Evolutionary conservation across 1,140 invertebrate genomes (phyloP).

Genomic region (Macrotrachela quadricornifera): DNA sequence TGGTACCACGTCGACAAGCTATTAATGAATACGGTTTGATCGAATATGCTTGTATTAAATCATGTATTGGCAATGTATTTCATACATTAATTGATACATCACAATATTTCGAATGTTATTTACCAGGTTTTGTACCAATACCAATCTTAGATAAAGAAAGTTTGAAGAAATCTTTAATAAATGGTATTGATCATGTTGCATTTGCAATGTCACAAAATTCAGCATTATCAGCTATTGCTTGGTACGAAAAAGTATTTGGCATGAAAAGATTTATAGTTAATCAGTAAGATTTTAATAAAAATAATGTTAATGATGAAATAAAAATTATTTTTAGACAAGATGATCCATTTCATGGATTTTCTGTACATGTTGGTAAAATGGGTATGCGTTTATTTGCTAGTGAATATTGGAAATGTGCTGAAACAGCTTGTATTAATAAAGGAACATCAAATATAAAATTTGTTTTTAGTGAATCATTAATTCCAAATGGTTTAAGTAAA

Average conservation of each 20-base stretch:
- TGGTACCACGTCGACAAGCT: conserved; percentile 12
- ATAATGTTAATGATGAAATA: no score
- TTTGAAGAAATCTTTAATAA: neutral
- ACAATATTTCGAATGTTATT: conserved; percentile 27
- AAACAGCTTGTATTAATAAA: conserved; percentile 20
- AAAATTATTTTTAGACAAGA: conserved; percentile 11
- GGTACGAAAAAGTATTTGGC: neutral
- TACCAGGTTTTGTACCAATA: conserved; percentile 21
- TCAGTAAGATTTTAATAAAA: no score
- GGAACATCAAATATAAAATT: conserved; percentile 21
- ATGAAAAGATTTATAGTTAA: neutral
- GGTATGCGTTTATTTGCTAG: conserved; percentile 30
- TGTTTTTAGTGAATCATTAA: conserved; percentile 32
- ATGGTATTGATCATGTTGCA: neutral
- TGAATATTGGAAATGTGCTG: conserved; percentile 35
- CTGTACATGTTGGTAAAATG: conserved; percentile 22
- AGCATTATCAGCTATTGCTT: neutral
- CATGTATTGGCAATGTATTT: conserved; percentile 33
- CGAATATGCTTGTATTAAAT: conserved; percentile 27
- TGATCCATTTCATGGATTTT: conserved; percentile 26
- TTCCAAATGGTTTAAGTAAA: conserved; percentile 1
- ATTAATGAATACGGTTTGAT: conserved; percentile 22
- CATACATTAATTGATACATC: conserved; percentile 32
- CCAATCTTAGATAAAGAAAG: conserved; percentile 16
- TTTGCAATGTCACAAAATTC: neutral